Percentiles rank a stretch among this genome's conserved stretches.
Evolutionary conservation across 2,888 invertebrate genomes (phyloP).

Genomic region (Aquatica leii): DNA sequence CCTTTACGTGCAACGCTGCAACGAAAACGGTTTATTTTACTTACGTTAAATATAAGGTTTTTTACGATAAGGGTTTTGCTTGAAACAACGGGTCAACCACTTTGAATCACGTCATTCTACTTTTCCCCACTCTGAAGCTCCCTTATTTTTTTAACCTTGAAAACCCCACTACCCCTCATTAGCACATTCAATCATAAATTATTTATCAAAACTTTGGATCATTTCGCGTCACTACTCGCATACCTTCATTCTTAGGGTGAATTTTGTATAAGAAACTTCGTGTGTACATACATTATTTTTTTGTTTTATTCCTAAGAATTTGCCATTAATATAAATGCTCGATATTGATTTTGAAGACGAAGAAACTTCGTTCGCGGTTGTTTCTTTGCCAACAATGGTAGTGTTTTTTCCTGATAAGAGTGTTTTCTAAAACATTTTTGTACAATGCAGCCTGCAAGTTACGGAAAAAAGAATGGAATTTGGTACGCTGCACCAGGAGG

Average conservation of each 20-base stretch:
- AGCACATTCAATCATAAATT: slow-evolving; percentile 52
- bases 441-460: slow-evolving; percentile 78
- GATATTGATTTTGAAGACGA: slow-evolving; percentile 64
- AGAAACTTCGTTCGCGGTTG: slow-evolving; percentile 72
- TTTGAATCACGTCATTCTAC: slow-evolving; percentile 44
- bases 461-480: slow-evolving; percentile 90
- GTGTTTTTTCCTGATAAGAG: slow-evolving; percentile 28
- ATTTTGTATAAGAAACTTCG: slow-evolving; percentile 28
- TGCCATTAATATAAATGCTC: slow-evolving; percentile 48
- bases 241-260: slow-evolving; percentile 34
- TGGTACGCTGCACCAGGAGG: slow-evolving; percentile 76
- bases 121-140: slow-evolving; percentile 35
- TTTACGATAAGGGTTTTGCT: slow-evolving; percentile 20
- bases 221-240: slow-evolving; percentile 42
- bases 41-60: no score
- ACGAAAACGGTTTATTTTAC: not conserved
- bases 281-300: not conserved
- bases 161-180: slow-evolving; percentile 49
- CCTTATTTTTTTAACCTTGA: slow-evolving; percentile 51
- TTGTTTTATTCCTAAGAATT: slow-evolving; percentile 2
- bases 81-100: slow-evolving; percentile 43
- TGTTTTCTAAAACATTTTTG: slow-evolving; percentile 5
- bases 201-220: slow-evolving; percentile 50
- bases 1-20: slow-evolving; percentile 30
- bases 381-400: slow-evolving; percentile 72